phyloP scores from a whole-genome alignment of 1,140 invertebrate species.

The Tetramorium simillimum region DNA sequence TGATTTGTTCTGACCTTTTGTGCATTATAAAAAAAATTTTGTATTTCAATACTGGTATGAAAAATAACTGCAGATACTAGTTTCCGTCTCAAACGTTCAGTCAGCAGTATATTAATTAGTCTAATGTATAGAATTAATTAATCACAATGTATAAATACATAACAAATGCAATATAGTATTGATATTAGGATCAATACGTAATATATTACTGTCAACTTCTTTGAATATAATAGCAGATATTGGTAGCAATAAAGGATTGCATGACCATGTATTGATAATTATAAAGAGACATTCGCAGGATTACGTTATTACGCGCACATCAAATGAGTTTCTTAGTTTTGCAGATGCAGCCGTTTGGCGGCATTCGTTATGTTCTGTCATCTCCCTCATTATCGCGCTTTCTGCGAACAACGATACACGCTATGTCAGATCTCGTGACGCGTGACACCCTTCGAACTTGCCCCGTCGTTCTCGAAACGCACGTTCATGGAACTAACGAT shows the following conservation, averaged over 20 bases:
- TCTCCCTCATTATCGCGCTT: slow-evolving; percentile 61
- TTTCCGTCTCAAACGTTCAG: background rate
- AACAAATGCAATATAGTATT: background rate
- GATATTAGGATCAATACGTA: background rate
- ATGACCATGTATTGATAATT: background rate
- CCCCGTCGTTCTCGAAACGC: slow-evolving; percentile 49
- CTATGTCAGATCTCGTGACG: slow-evolving; percentile 64
- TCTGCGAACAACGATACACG: slow-evolving; percentile 58
- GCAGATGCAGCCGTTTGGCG: slow-evolving; percentile 45
- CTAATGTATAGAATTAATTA: background rate
- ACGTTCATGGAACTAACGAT: slow-evolving; percentile 55
- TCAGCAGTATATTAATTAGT: background rate
- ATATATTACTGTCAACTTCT: background rate
- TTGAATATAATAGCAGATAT: background rate
- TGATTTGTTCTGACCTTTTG: background rate
- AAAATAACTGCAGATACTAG: background rate
- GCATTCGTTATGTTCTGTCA: slow-evolving; percentile 56
- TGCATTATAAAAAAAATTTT: background rate
- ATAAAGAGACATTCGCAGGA: background rate
- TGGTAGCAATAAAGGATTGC: background rate
- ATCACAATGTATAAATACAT: background rate
- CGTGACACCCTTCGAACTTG: slow-evolving; percentile 52
- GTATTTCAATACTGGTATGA: background rate
- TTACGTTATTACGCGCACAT: slow-evolving; percentile 16
- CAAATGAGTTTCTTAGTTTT: slow-evolving; percentile 30